phyloP scores from a whole-genome alignment of 1,140 invertebrate species.

The Hylaeus anthracinus region DNA sequence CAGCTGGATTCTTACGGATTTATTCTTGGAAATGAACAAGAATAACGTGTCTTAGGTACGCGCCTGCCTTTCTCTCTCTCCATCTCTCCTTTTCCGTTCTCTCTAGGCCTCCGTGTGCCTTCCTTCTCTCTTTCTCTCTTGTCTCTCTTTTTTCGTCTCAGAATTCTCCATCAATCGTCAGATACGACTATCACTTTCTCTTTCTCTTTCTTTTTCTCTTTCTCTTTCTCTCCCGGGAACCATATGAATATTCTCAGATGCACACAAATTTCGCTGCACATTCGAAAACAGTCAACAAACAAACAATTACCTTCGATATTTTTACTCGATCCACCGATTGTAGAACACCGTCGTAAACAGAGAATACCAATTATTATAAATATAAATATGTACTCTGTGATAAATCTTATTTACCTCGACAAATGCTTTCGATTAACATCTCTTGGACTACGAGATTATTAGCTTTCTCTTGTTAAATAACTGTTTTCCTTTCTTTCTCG shows the following conservation, averaged over 20 bases:
- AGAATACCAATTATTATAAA: too few species aligned
- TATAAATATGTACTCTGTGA: background rate
- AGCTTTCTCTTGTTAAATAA: too few species aligned
- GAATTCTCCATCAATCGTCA: conserved; percentile 20
- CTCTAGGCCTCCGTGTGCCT: conserved; percentile 8
- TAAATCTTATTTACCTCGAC: background rate
- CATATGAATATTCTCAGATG: background rate
- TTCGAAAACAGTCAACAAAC: too few species aligned
- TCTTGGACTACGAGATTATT: background rate
- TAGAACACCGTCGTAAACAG: too few species aligned
- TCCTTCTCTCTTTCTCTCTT: background rate
- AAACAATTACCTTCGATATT: too few species aligned
- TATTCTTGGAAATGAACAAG: conserved; percentile 57
- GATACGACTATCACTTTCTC: conserved; percentile 10
- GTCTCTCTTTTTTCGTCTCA: background rate
- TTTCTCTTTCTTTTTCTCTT: background rate
- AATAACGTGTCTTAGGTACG: conserved; percentile 57
- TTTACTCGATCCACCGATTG: too few species aligned
- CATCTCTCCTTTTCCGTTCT: too few species aligned
- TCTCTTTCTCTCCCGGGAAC: background rate
- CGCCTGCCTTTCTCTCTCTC: conserved; percentile 2
- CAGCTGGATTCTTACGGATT: conserved; percentile 54
- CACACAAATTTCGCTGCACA: too few species aligned
- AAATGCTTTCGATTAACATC: background rate
- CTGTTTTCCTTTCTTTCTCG: too few species aligned